Evolutionary conservation across 2,888 invertebrate genomes (phyloP).

Genomic region (Pherbina coryleti): DNA sequence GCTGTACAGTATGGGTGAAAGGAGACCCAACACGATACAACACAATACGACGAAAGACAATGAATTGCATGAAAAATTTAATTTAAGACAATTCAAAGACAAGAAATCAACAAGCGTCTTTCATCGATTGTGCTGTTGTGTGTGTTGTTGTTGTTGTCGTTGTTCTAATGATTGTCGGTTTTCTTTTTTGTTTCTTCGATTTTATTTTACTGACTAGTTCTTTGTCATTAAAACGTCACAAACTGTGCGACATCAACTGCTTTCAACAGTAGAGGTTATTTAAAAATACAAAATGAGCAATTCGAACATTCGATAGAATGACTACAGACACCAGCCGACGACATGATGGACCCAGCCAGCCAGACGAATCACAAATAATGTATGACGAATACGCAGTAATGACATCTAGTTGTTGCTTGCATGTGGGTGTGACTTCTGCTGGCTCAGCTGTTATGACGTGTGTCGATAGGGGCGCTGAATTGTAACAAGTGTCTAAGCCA

Average conservation of each 20-base stretch:
- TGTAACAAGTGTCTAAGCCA: neutral
- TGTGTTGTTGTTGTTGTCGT: neutral
- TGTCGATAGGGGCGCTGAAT: neutral
- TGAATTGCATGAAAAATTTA: slow-evolving; percentile 7
- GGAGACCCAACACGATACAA: no score
- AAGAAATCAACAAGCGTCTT: slow-evolving; percentile 8
- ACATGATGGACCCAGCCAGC: neutral
- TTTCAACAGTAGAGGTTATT: neutral
- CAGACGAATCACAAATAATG: neutral
- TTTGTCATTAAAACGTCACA: slow-evolving; percentile 14
- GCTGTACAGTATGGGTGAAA: no score
- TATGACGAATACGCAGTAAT: neutral
- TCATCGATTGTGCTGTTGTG: neutral
- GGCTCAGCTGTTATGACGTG: neutral
- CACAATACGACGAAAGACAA: neutral
- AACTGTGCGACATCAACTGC: slow-evolving; percentile 3
- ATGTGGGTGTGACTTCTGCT: neutral
- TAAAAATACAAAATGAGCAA: slow-evolving; percentile 8
- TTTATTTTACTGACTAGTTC: neutral
- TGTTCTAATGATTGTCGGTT: neutral
- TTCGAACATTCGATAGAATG: no score
- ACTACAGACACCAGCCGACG: no score
- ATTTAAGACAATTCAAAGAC: slow-evolving; percentile 18
- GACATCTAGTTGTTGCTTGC: neutral
- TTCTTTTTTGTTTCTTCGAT: no score